Percentiles rank a stretch among this genome's conserved stretches.
phyloP scores from a whole-genome alignment of 2,888 invertebrate species.

The Caenorhabditis parvicauda region DNA sequence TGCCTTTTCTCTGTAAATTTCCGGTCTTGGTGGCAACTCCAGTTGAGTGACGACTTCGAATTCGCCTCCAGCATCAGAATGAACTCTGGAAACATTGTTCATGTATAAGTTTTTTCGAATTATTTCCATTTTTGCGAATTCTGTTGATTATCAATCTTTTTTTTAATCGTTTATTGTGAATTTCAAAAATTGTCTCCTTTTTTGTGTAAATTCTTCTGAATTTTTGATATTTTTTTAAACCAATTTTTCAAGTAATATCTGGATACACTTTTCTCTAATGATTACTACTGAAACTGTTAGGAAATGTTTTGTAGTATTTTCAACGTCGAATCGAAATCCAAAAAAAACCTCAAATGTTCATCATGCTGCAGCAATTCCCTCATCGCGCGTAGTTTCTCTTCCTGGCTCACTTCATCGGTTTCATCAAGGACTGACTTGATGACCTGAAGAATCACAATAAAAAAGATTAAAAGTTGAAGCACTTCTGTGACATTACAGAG shows the following conservation, averaged over 20 bases:
- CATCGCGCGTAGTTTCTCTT: conserved; percentile 66
- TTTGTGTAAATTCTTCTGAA: too few species aligned
- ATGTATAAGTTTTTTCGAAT: background rate
- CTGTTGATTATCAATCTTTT: too few species aligned
- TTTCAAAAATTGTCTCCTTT: background rate
- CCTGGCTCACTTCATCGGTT: conserved; percentile 61
- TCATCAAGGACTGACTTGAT: conserved; percentile 55
- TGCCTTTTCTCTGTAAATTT: conserved; percentile 74
- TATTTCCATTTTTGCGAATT: too few species aligned
- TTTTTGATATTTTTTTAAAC: too few species aligned
- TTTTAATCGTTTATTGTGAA: background rate
- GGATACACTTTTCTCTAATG: too few species aligned
- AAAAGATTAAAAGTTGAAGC: background rate
- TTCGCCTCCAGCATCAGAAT: conserved; percentile 51
- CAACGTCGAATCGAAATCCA: background rate
- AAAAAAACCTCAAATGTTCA: conserved; percentile 21
- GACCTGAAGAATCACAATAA: conserved; percentile 28
- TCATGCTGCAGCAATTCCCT: conserved; percentile 61
- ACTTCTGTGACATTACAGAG: too few species aligned
- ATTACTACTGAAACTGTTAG: too few species aligned
- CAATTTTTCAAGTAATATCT: too few species aligned
- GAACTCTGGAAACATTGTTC: conserved; percentile 26
- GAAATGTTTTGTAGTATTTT: background rate
- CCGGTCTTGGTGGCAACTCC: conserved; percentile 74
- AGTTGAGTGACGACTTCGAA: conserved; percentile 61